Evolutionary conservation across 2,113 vertebrate genomes (phyloP), one percentile per base, ranked within the genome.

Genomic region (Benthochromis sp.): DNA sequence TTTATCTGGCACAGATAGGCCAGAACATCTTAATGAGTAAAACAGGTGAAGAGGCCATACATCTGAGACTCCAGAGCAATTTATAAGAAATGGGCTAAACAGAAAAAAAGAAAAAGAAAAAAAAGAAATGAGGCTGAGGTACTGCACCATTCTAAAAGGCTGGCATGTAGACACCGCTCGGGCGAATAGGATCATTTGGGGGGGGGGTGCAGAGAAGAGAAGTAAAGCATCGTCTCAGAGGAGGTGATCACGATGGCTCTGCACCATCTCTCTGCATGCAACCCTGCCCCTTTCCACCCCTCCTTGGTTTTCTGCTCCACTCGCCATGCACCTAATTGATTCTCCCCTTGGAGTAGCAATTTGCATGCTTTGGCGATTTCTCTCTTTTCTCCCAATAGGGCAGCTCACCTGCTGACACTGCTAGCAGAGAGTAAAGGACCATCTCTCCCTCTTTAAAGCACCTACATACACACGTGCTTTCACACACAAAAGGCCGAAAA

Each of bases 321-420:
- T 88, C 90, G 16, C 88, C 81, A 89, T 90, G 84, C 88, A 92
- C 86, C 93, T 95, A 96, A 96, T 96, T 95, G 96, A 96, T 96
- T 96, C 93, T 95, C 92, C 92, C 95, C 91, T 90, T 84, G 87
- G 94, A 95, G 87, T 81, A 81, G 88, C 87, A 92, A 95, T 96
- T 96, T 96, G 95, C 95, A 96, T 94, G 95, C 93, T 96, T 95
- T 93, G 92, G 86, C 87, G 53, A 96, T 94, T 96, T 93, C 91
- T 94, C 92, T 92, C 83, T 92, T 88, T 84, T 88, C 88, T 94
- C 95, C 93, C 92, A 94, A 94, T 87, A 94, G 94, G 80, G 47
- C 89, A 85, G 90, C 91, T 95, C 95, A 94, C 96, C 95, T 96
- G 95, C 96, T 96, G 96, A 96, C 95, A 96, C 85, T 89, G 95